These are phyloP conservation scores for Otocyon megalotis DNA, from an alignment of 2,113 vertebrate genomes.

Conservation along the genomic window DNA sequence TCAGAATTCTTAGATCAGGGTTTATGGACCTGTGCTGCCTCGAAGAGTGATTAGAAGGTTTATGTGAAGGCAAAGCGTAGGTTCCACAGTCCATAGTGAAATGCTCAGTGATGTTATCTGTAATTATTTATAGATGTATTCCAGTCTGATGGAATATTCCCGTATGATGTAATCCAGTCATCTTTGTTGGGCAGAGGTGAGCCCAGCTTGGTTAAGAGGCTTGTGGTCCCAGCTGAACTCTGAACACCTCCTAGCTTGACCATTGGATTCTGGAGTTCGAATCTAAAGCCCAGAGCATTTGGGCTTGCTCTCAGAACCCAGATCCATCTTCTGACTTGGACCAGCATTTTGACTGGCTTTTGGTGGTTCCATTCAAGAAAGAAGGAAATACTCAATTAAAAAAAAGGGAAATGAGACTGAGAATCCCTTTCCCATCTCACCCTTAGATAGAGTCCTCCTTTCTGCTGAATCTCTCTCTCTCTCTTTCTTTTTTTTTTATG, in stretches of 20 bases:
- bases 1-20: not conserved
- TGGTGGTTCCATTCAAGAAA: not conserved
- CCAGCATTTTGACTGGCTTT: not conserved
- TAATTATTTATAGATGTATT: not conserved
- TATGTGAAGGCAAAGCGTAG: accelerated
- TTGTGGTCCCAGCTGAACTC: not conserved
- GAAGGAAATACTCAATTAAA: not conserved
- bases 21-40: not conserved
- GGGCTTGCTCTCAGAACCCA: not conserved
- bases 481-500: slow-evolving; percentile 68
- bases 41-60: not conserved
- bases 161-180: too few species aligned
- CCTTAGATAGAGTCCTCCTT: slow-evolving; percentile 60
- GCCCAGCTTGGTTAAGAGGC: not conserved
- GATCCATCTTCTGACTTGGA: not conserved
- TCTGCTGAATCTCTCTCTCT: slow-evolving; percentile 80
- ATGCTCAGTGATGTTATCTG: not conserved
- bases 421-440: not conserved
- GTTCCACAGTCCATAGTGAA: not conserved
- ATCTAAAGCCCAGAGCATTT: not conserved
- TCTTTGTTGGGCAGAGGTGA: not conserved
- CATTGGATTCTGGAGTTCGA: not conserved
- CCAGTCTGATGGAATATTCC: too few species aligned
- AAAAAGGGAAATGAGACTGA: not conserved
- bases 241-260: accelerated